Percentiles rank a stretch among this genome's conserved stretches.
These are phyloP conservation scores for Antennarius striatus DNA, from an alignment of 2,113 vertebrate species.

Conservation along the genomic window DNA sequence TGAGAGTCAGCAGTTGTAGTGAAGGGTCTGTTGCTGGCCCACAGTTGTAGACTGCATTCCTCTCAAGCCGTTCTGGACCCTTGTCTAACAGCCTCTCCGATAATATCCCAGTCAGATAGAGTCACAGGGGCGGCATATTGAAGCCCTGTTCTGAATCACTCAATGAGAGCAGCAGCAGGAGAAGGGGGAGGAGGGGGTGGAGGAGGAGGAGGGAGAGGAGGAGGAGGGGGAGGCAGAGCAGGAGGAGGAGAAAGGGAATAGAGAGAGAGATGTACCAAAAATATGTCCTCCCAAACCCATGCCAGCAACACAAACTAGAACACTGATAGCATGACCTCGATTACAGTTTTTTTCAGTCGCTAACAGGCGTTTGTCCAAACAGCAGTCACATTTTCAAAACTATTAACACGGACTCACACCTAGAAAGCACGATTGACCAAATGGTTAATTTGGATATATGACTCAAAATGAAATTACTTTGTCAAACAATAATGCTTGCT, in stretches of 20 bases:
- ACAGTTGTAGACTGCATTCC: slow-evolving; percentile 72
- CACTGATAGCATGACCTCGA: slow-evolving; percentile 56
- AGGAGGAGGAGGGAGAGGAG: slow-evolving; percentile 16
- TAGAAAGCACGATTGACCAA: too few relatives aligned
- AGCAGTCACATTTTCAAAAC: too few relatives aligned
- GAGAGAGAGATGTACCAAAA: slow-evolving; percentile 8
- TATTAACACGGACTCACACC: too few relatives aligned
- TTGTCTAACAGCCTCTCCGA: slow-evolving; percentile 77
- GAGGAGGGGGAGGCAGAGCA: neutral
- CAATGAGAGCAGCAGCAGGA: slow-evolving; percentile 60
- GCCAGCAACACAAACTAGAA: slow-evolving; percentile 32
- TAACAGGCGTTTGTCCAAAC: too few relatives aligned
- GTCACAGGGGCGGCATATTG: slow-evolving; percentile 62
- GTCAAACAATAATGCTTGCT: too few relatives aligned
- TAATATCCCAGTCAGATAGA: slow-evolving; percentile 75
- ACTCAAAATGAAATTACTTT: too few relatives aligned
- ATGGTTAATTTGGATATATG: too few relatives aligned
- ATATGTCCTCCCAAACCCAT: slow-evolving; percentile 41
- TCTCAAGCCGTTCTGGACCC: slow-evolving; percentile 73
- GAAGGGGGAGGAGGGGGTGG: slow-evolving; percentile 9
- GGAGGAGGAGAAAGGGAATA: neutral
- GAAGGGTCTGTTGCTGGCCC: slow-evolving; percentile 60
- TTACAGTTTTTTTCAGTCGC: too few relatives aligned
- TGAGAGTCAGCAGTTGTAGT: slow-evolving; percentile 43
- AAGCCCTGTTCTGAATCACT: slow-evolving; percentile 79